A percentile compares a stretch with the other conserved stretches of the same genome.
Conservation (phyloP, 2,113 vertebrate species). For the Pollimyrus isidori region DNA sequence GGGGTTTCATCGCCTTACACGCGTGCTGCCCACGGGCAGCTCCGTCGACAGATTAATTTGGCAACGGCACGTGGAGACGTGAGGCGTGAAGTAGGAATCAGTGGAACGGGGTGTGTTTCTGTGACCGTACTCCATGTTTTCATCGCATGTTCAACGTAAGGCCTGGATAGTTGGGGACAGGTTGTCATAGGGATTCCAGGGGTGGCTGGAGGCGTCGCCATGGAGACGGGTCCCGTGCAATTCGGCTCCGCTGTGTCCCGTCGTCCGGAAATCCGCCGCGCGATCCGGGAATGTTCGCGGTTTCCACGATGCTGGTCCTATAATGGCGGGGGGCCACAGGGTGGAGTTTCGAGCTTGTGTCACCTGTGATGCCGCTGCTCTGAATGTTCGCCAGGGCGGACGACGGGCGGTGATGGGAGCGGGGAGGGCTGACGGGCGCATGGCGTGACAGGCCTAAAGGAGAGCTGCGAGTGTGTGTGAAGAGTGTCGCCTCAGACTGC, state of each 20-base stretch:
- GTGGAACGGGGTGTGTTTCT: neutral
- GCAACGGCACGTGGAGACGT: neutral
- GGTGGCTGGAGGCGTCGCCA: conserved; percentile 18
- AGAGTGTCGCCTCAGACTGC: neutral
- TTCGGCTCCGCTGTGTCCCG: neutral
- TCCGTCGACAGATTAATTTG: neutral
- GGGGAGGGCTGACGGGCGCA: neutral
- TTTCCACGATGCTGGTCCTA: neutral
- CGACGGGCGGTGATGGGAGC: neutral
- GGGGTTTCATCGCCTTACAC: neutral
- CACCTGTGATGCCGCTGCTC: neutral
- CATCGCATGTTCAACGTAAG: neutral
- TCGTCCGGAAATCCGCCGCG: neutral
- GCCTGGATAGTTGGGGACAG: neutral
- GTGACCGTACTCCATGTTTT: neutral
- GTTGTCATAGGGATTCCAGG: neutral
- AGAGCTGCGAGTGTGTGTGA: neutral
- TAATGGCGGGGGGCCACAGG: neutral
- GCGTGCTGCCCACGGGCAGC: neutral
- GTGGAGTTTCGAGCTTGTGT: neutral
- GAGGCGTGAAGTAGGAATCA: neutral
- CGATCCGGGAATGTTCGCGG: neutral
- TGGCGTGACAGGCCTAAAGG: neutral
- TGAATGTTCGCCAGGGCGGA: neutral
- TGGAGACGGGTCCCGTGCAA: neutral